These are phyloP conservation scores for Azorinus chamasolen DNA, from an alignment of 2,888 invertebrate genomes.

Conservation along the genomic window DNA sequence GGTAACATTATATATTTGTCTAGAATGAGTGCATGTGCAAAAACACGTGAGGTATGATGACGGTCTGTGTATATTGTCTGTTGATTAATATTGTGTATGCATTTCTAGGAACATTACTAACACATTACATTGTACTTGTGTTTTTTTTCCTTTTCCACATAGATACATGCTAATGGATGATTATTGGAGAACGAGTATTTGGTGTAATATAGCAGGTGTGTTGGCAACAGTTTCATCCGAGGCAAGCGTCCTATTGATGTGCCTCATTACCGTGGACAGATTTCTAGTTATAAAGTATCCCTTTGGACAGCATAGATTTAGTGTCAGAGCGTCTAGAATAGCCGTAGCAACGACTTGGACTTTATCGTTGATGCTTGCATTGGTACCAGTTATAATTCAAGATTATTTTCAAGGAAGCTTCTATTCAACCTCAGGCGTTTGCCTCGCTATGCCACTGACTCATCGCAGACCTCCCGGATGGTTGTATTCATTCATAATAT, in stretches of 20 bases:
- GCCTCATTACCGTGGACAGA: constrained; percentile 90
- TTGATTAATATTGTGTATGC: too few relatives aligned
- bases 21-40: too few relatives aligned
- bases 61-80: too few relatives aligned
- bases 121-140: too few relatives aligned
- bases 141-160: too few relatives aligned
- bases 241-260: constrained; percentile 89
- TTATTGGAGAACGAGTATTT: constrained; percentile 64
- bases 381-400: constrained; percentile 78
- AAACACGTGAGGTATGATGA: too few relatives aligned
- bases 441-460: constrained; percentile 83
- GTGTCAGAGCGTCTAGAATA: constrained; percentile 51
- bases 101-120: too few relatives aligned
- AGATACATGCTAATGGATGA: constrained; percentile 15
- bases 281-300: constrained; percentile 89
- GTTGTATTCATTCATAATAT: constrained; percentile 83
- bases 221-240: constrained; percentile 87
- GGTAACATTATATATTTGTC: too few relatives aligned
- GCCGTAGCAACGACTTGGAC: constrained; percentile 75
- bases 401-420: constrained; percentile 80
- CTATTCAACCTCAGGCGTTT: constrained; percentile 81
- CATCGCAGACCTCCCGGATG: constrained; percentile 82
- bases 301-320: constrained; percentile 82
- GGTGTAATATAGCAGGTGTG: constrained; percentile 67
- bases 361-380: constrained; percentile 71